Conservation (phyloP, 2,888 invertebrate genomes). For the Tigriopus californicus region DNA sequence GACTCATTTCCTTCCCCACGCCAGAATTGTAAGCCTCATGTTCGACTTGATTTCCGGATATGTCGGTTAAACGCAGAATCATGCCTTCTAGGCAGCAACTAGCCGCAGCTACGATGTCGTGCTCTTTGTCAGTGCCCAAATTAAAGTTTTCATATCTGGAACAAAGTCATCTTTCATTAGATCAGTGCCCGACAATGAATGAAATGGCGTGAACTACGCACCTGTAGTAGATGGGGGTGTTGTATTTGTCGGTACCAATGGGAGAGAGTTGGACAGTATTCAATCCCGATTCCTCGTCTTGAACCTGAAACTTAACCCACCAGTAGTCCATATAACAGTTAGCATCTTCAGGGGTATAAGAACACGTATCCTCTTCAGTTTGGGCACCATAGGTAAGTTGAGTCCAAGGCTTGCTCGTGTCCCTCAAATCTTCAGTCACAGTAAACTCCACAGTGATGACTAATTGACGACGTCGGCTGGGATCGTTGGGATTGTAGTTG, state of each 20-base stretch:
- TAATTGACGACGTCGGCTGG: not conserved
- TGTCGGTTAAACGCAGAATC: not conserved
- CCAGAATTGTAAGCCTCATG: not conserved
- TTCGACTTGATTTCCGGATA: not conserved
- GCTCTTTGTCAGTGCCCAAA: not conserved
- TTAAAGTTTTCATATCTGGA: not conserved
- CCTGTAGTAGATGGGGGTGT: not conserved
- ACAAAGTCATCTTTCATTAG: too few species aligned
- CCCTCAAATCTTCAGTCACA: not conserved
- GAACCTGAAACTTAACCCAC: not conserved
- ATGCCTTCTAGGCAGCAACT: not conserved
- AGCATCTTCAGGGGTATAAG: not conserved
- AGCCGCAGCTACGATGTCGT: not conserved
- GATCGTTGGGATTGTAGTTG: not conserved
- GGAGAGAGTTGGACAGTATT: not conserved
- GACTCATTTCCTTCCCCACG: not conserved
- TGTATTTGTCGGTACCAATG: not conserved
- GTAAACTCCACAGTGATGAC: not conserved
- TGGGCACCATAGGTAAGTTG: not conserved
- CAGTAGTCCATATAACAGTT: not conserved
- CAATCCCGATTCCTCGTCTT: slow-evolving; percentile 1
- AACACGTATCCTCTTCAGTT: not conserved
- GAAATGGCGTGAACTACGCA: not conserved
- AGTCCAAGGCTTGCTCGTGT: not conserved
- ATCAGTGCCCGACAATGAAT: not conserved